Conservation (phyloP, 53 echinoderm and acorn worm species). For the Actinopyga echinites region DNA sequence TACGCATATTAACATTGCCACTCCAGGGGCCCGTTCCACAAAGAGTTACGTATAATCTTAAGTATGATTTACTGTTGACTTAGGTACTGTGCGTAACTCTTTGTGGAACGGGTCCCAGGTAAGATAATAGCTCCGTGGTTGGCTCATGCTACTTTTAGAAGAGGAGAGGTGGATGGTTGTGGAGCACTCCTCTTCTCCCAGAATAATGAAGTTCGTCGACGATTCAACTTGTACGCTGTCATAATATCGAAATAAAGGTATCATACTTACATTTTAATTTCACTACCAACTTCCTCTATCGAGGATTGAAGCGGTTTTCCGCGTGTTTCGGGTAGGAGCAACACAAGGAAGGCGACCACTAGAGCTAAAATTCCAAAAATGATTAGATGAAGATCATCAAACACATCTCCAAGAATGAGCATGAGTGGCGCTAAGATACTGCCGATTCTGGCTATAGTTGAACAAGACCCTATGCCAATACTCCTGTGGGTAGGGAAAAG, state of each 20-base stretch:
- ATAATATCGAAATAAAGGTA: no score
- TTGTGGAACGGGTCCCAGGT: no score
- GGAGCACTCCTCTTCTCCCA: no score
- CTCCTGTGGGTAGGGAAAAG: constrained; percentile 33
- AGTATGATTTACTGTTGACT: no score
- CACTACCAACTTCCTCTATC: constrained; percentile 57
- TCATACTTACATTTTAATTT: constrained; percentile 63
- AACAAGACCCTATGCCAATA: constrained; percentile 72
- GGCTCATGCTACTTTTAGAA: no score
- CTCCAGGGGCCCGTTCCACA: no score
- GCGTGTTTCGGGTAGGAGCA: constrained; percentile 70
- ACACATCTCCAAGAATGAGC: constrained; percentile 59
- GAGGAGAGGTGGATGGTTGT: no score
- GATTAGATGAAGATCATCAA: constrained; percentile 61
- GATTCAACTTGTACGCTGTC: background rate
- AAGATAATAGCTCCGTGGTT: no score
- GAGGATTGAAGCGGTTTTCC: constrained; percentile 62
- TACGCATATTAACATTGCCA: no score
- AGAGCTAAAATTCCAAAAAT: constrained; percentile 61
- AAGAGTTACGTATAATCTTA: no score
- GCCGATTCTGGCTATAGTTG: constrained; percentile 70
- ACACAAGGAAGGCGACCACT: constrained; percentile 58
- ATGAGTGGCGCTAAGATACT: constrained; percentile 73
- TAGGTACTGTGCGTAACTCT: no score
- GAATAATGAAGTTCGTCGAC: no score